Conservation (phyloP, 2,888 invertebrate species). For the Torymus aiolomorphi region DNA sequence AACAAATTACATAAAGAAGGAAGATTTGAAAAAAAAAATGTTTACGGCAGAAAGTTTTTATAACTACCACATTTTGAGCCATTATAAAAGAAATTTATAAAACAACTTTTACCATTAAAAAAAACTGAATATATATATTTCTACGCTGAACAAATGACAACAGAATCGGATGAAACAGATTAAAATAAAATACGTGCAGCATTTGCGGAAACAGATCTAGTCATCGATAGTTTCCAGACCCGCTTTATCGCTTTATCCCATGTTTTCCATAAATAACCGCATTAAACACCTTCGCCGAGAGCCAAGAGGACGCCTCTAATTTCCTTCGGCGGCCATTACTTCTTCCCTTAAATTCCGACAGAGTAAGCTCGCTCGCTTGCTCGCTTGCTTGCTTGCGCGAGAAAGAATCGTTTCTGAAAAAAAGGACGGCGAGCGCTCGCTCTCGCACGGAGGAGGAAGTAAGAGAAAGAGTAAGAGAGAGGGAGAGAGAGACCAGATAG, state of each 20-base stretch:
- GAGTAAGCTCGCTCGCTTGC: neutral
- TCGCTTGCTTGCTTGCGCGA: neutral
- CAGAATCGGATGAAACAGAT: no score
- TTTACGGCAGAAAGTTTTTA: neutral
- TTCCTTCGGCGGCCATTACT: slow-evolving; percentile 15
- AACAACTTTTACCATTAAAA: no score
- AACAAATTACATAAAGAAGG: no score
- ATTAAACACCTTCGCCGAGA: neutral
- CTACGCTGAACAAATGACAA: no score
- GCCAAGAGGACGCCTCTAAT: neutral
- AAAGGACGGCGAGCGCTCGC: neutral
- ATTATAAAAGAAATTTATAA: no score
- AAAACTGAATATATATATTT: no score
- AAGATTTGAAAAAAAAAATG: neutral
- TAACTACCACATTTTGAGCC: no score
- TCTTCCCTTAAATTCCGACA: slow-evolving; percentile 19
- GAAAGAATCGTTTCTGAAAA: slow-evolving; percentile 18
- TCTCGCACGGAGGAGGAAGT: neutral
- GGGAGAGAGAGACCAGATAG: slow-evolving; percentile 13
- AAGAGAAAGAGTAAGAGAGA: slow-evolving; percentile 15
- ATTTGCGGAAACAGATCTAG: no score
- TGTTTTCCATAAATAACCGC: neutral
- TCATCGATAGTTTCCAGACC: no score
- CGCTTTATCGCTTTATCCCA: neutral
- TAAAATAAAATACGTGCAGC: no score